Conservation (phyloP, 1,140 invertebrate species). For the Drosophila ogumai region DNA sequence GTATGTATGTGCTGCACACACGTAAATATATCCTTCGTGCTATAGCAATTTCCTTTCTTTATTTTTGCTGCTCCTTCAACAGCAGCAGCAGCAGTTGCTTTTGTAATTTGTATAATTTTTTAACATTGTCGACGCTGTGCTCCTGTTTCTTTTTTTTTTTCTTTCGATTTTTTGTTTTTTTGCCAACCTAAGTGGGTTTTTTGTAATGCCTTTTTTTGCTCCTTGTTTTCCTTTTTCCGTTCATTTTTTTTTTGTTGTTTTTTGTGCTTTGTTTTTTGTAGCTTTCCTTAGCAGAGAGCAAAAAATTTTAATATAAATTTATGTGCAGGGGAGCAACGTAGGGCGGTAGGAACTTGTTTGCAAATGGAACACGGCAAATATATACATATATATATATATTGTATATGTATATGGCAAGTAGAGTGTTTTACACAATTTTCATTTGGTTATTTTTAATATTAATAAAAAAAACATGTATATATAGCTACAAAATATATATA, state of each 20-base stretch:
- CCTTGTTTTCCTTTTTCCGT: conserved; percentile 17
- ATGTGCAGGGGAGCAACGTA: conserved; percentile 48
- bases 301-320: conserved; percentile 79
- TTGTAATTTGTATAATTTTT: conserved; percentile 81
- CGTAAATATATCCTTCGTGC: conserved; percentile 63
- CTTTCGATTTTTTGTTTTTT: conserved; percentile 39
- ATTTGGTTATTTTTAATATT: conserved; percentile 28
- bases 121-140: conserved; percentile 64
- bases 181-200: conserved; percentile 27
- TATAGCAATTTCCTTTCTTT: conserved; percentile 30
- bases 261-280: conserved; percentile 59
- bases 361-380: conserved; percentile 42
- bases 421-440: conserved; percentile 33
- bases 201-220: conserved; percentile 23
- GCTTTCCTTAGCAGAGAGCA: conserved; percentile 56
- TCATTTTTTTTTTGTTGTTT: conserved; percentile 35
- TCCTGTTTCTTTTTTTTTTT: conserved; percentile 4
- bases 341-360: conserved; percentile 10
- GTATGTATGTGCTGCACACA: conserved; percentile 7
- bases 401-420: neutral
- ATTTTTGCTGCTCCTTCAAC: conserved; percentile 25
- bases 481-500: neutral
- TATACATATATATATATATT: neutral
- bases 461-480: conserved; percentile 19
- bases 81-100: conserved; percentile 41